phyloP scores from a whole-genome alignment of 2,888 invertebrate genomes.

The Agapostemon virescens region DNA sequence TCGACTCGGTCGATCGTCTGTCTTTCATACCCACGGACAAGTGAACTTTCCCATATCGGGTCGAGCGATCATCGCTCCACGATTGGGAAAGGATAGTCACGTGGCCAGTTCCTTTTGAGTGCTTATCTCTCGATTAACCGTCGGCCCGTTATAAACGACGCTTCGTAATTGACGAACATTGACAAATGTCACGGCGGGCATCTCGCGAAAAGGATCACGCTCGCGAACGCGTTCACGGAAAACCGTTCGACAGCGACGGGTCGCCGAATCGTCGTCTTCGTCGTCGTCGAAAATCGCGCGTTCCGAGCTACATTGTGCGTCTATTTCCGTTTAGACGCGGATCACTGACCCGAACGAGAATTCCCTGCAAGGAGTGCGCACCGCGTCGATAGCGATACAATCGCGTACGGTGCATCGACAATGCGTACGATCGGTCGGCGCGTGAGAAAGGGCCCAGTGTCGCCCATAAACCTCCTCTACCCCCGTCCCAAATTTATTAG shows the following conservation, averaged over 20 bases:
- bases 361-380: constrained; percentile 35
- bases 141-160: constrained; percentile 47
- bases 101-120: constrained; percentile 63
- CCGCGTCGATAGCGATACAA: constrained; percentile 46
- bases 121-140: constrained; percentile 51
- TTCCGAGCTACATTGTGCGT: constrained; percentile 14
- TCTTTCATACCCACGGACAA: constrained; percentile 61
- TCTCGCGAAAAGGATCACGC: neutral
- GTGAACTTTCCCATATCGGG: constrained; percentile 69
- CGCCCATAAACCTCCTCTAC: constrained; percentile 60
- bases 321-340: constrained; percentile 39
- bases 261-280: too few species aligned
- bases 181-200: constrained; percentile 14
- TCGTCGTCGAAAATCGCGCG: constrained; percentile 1
- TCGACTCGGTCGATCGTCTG: constrained; percentile 62
- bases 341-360: constrained; percentile 41
- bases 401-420: constrained; percentile 49
- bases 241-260: neutral
- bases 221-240: neutral
- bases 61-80: constrained; percentile 61
- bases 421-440: constrained; percentile 46
- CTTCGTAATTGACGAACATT: constrained; percentile 37
- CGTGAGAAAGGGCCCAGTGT: constrained; percentile 68
- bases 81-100: constrained; percentile 66
- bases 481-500: constrained; percentile 68